These are phyloP conservation scores for Hyperopisus bebe DNA, from an alignment of 2,113 vertebrate species.

Conservation along the genomic window DNA sequence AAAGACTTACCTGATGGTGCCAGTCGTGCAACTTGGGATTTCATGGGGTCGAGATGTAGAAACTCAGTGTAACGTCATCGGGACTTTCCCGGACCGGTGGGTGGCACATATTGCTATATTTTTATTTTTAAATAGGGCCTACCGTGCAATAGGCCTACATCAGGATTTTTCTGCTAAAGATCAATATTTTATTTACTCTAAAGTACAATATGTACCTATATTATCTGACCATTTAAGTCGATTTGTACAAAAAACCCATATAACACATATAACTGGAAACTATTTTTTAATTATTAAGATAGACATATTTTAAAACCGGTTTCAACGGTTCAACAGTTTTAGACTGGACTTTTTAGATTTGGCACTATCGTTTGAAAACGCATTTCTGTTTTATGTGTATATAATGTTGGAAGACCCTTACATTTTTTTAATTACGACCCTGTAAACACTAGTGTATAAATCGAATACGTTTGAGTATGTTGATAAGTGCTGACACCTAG, in stretches of 20 bases:
- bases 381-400: not conserved
- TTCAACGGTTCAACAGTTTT: not conserved
- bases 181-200: not conserved
- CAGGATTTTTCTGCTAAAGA: not conserved
- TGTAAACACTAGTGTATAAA: not conserved
- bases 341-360: not conserved
- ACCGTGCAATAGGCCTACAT: not conserved
- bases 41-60: not conserved
- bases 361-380: not conserved
- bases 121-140: not conserved
- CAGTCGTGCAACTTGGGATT: not conserved
- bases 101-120: not conserved
- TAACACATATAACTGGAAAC: not conserved
- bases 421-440: not conserved
- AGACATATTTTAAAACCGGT: not conserved
- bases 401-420: not conserved
- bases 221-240: not conserved
- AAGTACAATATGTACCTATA: not conserved
- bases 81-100: not conserved
- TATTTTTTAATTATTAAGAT: not conserved
- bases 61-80: not conserved
- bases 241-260: not conserved
- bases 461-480: not conserved
- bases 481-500: constrained; percentile 1
- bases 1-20: not conserved